Base-by-base conservation (phyloP, 2,888 invertebrate genomes). In the Galerucella pusilla region DNA sequence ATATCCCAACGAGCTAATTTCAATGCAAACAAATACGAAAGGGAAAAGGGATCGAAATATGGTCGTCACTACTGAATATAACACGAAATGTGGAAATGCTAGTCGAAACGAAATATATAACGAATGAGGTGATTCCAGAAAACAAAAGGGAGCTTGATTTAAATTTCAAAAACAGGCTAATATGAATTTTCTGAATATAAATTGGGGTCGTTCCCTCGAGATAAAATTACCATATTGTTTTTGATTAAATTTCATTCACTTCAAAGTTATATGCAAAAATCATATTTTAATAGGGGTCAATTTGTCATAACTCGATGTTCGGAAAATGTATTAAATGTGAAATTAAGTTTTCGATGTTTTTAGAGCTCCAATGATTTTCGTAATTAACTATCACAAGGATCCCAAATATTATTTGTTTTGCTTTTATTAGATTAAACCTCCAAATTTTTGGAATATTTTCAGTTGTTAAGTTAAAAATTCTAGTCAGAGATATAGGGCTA, bases 101-200 rank as follows among this genome's bases (percentile, higher is more conserved):
- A n/a, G 20, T 14, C 28, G 45, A 59, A 42, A 35, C 68, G 42
- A 16, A 57, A 57, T 57, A 61, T 69, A 49, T 60, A 63, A 70
- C 70, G 61, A 63, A 64, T 65, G 12, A 64, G 71, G 71, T 20
- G 42, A 49, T 20, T n/a, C 35, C 1, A 65, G 72, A 42, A 28
- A 72, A 72, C 66, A 72, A 72, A 72, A 72, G 72, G 66, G 28
- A 59, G 35, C 60, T 54, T 60, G 57, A 72, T 72, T 72, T 72
- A 72, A 72, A 72, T 72, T 72, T 67, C 72, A 72, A 72, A 72
- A 72, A 60, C 52, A 60, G 66, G 72, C 66, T 67, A 72, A 72
- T 72, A 72, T 72, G 66, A 72, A 72, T 72, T 72, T 72, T 67
- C 66, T 72, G 72, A 72, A 72, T 72, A 72, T 72, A 72, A 72